Percentiles rank a stretch among this genome's conserved stretches.
These are phyloP conservation scores for Amblyteles armatorius DNA, from an alignment of 2,888 invertebrate species.

Conservation along the genomic window DNA sequence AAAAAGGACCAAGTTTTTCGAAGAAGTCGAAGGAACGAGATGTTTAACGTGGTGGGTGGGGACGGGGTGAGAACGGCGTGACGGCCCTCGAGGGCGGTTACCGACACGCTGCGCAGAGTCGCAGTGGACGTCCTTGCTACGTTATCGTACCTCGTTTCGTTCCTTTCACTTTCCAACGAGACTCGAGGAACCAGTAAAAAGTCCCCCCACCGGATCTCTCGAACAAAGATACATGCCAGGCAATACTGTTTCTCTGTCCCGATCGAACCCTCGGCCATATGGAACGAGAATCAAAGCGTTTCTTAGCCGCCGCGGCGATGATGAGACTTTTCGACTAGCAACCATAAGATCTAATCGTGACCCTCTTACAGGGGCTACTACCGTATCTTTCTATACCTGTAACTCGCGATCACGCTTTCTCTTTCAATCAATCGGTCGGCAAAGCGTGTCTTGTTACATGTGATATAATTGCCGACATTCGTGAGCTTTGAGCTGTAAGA, in stretches of 20 bases:
- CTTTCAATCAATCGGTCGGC: conserved; percentile 43
- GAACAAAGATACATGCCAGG: conserved; percentile 69
- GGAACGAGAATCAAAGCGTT: conserved; percentile 57
- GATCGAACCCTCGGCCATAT: conserved; percentile 67
- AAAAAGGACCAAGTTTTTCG: neutral
- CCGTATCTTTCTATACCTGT: neutral
- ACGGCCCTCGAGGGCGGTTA: conserved; percentile 82
- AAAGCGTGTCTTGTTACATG: conserved; percentile 12
- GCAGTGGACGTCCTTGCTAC: conserved; percentile 84
- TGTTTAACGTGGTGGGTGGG: conserved; percentile 35
- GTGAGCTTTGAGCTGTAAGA: conserved; percentile 12
- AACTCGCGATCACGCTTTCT: conserved; percentile 52
- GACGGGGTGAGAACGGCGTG: conserved; percentile 70
- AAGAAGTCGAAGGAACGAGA: conserved; percentile 46
- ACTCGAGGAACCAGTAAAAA: conserved; percentile 79
- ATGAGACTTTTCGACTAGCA: neutral
- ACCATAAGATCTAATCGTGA: conserved; percentile 4
- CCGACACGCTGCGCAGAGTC: conserved; percentile 77
- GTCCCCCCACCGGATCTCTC: conserved; percentile 41
- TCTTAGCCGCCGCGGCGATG: conserved; percentile 2
- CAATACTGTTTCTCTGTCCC: conserved; percentile 48
- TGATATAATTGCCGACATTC: conserved; percentile 51
- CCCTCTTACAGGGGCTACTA: neutral
- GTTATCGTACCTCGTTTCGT: conserved; percentile 81
- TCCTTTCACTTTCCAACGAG: conserved; percentile 83